Conservation (phyloP, 1,140 invertebrate species). For the Caenorhabditis remanei region DNA sequence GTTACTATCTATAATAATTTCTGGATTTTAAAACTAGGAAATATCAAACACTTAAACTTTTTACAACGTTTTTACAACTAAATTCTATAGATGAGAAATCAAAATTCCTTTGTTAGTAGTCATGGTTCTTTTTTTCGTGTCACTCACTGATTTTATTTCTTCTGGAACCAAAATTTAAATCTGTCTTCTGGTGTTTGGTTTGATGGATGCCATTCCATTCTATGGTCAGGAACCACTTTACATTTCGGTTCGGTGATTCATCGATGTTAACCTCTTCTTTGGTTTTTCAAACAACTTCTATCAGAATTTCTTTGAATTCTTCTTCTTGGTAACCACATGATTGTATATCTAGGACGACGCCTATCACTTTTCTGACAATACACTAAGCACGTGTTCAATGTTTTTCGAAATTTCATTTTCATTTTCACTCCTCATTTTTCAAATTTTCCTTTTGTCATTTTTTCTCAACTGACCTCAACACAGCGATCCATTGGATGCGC, state of each 20-base stretch:
- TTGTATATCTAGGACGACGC: conserved; percentile 2
- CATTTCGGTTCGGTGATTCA: conserved; percentile 26
- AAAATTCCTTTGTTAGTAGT: conserved; percentile 20
- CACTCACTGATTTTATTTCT: conserved; percentile 8
- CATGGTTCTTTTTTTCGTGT: conserved; percentile 13
- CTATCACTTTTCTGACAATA: conserved; percentile 23
- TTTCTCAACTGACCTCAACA: background rate
- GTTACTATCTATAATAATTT: too few species aligned
- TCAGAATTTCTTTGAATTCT: conserved; percentile 15
- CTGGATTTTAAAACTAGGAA: background rate
- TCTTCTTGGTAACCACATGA: conserved; percentile 13
- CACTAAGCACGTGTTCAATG: conserved; percentile 42
- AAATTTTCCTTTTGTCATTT: background rate
- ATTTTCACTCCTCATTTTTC: conserved; percentile 47
- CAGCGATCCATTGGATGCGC: conserved; percentile 43
- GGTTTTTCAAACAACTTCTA: background rate
- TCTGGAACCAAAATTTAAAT: conserved; percentile 37
- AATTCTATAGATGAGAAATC: too few species aligned
- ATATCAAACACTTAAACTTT: background rate
- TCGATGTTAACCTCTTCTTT: background rate
- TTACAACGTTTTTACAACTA: background rate
- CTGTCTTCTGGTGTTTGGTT: conserved; percentile 33
- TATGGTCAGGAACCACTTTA: conserved; percentile 34
- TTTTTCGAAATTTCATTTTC: conserved; percentile 38
- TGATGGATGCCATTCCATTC: conserved; percentile 45